A percentile compares a stretch with the other conserved stretches of the same genome.
Evolutionary conservation across 1,140 invertebrate genomes (phyloP).

Genomic region (Paraescarpia echinospica): DNA sequence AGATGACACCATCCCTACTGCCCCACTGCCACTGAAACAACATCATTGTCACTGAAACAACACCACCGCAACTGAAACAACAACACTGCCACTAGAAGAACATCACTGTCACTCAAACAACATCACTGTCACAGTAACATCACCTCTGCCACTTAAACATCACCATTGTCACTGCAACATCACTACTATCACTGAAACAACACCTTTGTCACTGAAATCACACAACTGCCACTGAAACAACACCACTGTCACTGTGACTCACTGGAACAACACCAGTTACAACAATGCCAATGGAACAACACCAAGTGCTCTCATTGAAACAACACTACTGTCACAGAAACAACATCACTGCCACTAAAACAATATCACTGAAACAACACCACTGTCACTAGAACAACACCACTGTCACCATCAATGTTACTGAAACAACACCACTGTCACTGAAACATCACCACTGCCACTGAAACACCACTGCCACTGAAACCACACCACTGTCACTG

Average conservation of each 20-base stretch:
- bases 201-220: background rate
- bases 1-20: conserved; percentile 56
- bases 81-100: background rate
- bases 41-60: conserved; percentile 12
- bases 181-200: background rate
- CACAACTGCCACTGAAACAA: background rate
- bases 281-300: background rate
- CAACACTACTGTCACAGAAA: background rate
- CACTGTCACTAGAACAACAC: background rate
- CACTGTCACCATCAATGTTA: background rate
- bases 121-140: background rate
- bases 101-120: background rate
- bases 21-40: conserved; percentile 21
- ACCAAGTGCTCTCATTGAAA: background rate
- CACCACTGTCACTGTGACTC: background rate
- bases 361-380: background rate
- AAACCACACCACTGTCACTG: too few relatives aligned
- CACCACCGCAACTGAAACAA: background rate
- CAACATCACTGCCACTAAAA: background rate
- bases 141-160: background rate
- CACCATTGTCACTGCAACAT: background rate
- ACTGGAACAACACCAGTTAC: background rate
- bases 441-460: background rate
- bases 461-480: background rate
- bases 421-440: background rate